Evolutionary conservation across 2,888 invertebrate genomes (phyloP), one percentile per base, ranked within the genome.

Genomic region (Sepioteuthis lessoniana): DNA sequence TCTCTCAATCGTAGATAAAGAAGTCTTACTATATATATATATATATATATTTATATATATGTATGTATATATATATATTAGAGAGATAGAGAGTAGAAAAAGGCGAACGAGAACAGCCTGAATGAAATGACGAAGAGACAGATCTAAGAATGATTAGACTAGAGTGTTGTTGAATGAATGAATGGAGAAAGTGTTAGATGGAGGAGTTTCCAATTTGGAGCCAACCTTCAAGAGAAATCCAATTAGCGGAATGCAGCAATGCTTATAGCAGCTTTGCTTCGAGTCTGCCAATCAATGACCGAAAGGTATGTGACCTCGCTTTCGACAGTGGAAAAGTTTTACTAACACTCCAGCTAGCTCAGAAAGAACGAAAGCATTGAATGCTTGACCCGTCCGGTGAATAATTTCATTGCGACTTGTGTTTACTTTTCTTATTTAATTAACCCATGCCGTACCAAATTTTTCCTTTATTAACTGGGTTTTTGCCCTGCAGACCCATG

Each of bases 161-260:
- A 16, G n/a, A n/a, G 76, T 3, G 76, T 76, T 10, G n/a, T 35
- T n/a, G 76, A 76, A 16, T n/a, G n/a, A n/a, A 10, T 35, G 76
- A n/a, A 76, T 16, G 35, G 16, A 13, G 16, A 19, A 76, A 76
- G 76, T 76, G n/a, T 16, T 76, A n/a, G 76, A n/a, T 16, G n/a
- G 76, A 19, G n/a, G 76, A 19, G n/a, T 76, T 76, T 76, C 76
- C 13, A 76, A 76, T 76, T 76, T 76, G 76, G 76, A 76, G n/a
- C 76, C 76, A 76, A 35, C n/a, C 76, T 76, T 76, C 76, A 76
- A 76, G 76, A 76, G n/a, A 76, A 76, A 76, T 76, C 76, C 76
- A 76, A 76, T 76, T 76, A 76, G 35, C n/a, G 13, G n/a, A 76
- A 35, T 16, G 76, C 76, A n/a, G 76, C n/a, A 76, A 76, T 76